Evolutionary conservation across 2,113 vertebrate species (phyloP).

Genomic region (Ceyx cyanopectus): DNA sequence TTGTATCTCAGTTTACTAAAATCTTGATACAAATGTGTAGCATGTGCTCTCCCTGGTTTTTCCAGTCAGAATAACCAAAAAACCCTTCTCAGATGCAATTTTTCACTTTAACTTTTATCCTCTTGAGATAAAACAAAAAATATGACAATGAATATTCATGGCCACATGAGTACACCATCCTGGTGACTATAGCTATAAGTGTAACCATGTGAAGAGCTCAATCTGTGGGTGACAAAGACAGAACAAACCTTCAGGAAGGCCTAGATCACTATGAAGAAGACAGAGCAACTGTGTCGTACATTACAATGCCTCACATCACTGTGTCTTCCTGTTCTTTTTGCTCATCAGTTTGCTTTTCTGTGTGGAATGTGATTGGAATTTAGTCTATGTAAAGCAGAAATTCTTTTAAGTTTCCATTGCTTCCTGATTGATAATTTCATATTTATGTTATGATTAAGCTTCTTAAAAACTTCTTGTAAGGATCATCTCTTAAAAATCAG

Average conservation of each 20-base stretch:
- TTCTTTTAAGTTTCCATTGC: neutral
- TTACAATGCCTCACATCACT: neutral
- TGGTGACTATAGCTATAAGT: neutral
- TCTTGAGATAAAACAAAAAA: neutral
- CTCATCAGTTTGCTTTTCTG: neutral
- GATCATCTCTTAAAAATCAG: neutral
- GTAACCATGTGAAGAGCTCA: neutral
- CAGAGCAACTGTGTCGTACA: neutral
- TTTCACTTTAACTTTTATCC: neutral
- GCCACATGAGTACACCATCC: neutral
- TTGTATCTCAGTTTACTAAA: neutral
- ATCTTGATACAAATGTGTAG: neutral
- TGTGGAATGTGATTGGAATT: neutral
- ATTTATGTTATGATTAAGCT: neutral
- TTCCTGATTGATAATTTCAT: neutral
- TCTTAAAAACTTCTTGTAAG: neutral
- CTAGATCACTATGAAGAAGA: neutral
- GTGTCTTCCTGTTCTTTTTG: neutral
- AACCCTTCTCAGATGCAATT: neutral
- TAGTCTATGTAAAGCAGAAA: neutral
- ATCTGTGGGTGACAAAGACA: slow-evolving; percentile 34
- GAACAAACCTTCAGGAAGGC: slow-evolving; percentile 10
- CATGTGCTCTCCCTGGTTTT: neutral
- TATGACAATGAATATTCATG: slow-evolving; percentile 8
- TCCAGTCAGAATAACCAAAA: neutral